A percentile compares a stretch with the other conserved stretches of the same genome.
Evolutionary conservation across 2,888 invertebrate genomes (phyloP).

Genomic region (Drosophila phalerata): DNA sequence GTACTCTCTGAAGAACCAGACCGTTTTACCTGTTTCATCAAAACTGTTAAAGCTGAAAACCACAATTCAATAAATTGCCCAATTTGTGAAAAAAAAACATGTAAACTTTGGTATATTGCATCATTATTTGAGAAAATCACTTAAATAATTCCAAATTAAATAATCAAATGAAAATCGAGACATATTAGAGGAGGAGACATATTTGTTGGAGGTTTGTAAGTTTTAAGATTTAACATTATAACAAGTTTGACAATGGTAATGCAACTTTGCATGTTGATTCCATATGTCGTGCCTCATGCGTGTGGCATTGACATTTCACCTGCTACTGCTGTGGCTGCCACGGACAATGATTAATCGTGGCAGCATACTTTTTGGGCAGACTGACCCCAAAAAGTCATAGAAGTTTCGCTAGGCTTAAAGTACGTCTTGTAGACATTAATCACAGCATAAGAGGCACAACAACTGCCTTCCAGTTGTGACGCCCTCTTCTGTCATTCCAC

Average conservation of each 20-base stretch:
- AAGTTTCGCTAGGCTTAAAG: conserved; percentile 62
- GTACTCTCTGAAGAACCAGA: conserved; percentile 13
- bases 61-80: conserved; percentile 30
- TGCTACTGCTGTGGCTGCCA: conserved; percentile 29
- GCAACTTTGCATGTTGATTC: conserved; percentile 3
- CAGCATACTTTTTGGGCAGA: conserved; percentile 44
- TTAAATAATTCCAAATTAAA: too few species aligned
- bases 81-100: conserved; percentile 14
- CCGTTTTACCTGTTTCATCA: background rate
- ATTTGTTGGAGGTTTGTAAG: background rate
- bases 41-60: conserved; percentile 15
- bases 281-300: background rate
- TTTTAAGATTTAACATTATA: background rate
- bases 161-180: too few species aligned
- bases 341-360: conserved; percentile 71
- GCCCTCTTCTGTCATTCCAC: conserved; percentile 5
- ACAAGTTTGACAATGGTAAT: background rate
- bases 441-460: conserved; percentile 51
- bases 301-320: conserved; percentile 24
- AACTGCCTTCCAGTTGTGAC: conserved; percentile 27
- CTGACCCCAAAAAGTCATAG: conserved; percentile 66
- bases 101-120: too few species aligned
- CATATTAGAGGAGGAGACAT: too few species aligned
- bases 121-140: too few species aligned
- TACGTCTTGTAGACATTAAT: conserved; percentile 64